These are phyloP conservation scores for Meloidogyne chitwoodi DNA, from an alignment of 1,140 invertebrate genomes.

Conservation along the genomic window DNA sequence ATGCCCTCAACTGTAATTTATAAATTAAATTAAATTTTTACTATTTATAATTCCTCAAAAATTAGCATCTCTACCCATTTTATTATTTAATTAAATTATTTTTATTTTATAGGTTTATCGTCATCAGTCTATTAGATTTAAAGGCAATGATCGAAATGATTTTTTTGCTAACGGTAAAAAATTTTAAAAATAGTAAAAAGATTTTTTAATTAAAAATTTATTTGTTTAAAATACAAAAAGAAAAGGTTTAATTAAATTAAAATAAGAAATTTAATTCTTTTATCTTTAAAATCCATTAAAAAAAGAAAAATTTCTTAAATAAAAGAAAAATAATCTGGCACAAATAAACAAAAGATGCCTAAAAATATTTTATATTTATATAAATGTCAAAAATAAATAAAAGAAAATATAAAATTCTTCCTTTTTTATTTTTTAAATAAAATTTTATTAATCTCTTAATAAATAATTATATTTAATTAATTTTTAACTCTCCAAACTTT, in stretches of 20 bases:
- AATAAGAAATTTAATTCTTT: not conserved
- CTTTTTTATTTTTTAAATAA: not conserved
- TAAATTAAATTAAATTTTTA: not conserved
- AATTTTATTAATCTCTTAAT: too few relatives aligned
- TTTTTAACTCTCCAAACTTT: too few relatives aligned
- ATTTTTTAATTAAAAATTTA: not conserved
- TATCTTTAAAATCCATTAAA: not conserved
- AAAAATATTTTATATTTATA: not conserved
- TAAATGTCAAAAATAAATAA: not conserved
- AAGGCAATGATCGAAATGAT: conserved; percentile 21
- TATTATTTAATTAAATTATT: too few relatives aligned
- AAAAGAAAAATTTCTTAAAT: not conserved
- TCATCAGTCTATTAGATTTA: conserved; percentile 12
- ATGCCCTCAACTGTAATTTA: not conserved
- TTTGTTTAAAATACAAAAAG: not conserved
- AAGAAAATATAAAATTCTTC: not conserved
- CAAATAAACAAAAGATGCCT: not conserved
- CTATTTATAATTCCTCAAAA: not conserved
- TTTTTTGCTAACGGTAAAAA: conserved; percentile 18
- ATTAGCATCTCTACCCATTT: too few relatives aligned
- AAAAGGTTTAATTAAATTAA: not conserved
- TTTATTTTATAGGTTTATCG: not conserved
- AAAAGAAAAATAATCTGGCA: not conserved
- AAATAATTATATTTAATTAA: too few relatives aligned
- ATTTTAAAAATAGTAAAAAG: not conserved